Conservation (phyloP, 2,113 vertebrate species). For the Oreochromis spilurus region DNA sequence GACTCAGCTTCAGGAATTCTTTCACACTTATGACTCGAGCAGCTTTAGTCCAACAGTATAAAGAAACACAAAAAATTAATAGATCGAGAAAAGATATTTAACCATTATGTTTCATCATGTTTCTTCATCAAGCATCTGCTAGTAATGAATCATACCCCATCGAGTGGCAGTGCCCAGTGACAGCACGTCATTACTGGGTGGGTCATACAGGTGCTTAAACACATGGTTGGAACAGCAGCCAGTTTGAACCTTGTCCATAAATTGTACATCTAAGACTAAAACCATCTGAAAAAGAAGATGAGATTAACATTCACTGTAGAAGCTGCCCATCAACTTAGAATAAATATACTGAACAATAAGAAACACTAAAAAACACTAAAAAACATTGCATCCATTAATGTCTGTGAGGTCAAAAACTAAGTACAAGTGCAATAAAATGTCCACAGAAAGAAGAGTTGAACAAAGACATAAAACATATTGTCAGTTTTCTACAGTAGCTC, state of each 20-base stretch:
- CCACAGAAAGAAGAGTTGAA: not conserved
- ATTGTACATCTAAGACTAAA: not conserved
- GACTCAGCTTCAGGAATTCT: no score
- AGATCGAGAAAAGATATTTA: not conserved
- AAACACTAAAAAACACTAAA: not conserved
- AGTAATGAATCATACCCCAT: not conserved
- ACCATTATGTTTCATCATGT: not conserved
- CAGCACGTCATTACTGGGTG: not conserved
- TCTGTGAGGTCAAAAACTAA: not conserved
- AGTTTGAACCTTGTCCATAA: not conserved
- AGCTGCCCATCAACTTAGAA: not conserved
- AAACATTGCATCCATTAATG: not conserved
- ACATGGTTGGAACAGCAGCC: not conserved
- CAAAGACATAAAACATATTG: not conserved
- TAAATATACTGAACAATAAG: not conserved
- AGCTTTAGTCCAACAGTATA: not conserved
- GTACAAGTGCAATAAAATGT: not conserved
- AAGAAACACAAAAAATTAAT: not conserved
- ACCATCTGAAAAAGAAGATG: not conserved
- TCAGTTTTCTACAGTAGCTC: not conserved
- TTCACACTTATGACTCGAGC: not conserved
- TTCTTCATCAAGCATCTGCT: not conserved
- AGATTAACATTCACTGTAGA: not conserved
- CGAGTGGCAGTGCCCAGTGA: not conserved
- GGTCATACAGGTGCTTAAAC: not conserved